Base-by-base conservation (phyloP, 1,140 invertebrate species). In the Euura saliciscinereae region DNA sequence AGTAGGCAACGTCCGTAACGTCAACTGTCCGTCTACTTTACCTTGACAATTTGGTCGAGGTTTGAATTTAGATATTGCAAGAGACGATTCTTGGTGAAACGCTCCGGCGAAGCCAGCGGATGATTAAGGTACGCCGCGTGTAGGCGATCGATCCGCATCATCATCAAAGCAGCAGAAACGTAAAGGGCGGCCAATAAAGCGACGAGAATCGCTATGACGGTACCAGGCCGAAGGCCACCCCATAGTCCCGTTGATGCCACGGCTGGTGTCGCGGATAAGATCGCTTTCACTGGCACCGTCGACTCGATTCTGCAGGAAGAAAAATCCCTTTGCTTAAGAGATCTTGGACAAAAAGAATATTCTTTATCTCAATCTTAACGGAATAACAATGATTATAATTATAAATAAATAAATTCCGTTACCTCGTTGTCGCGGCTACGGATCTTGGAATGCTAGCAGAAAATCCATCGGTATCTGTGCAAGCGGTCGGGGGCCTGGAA, bases 121-220 rank as follows among this genome's bases (percentile, higher is more conserved):
- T 87, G 84, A 76, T 87, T 86, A 4, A 87, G 77, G 78, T 87
- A 87, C 13, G 82, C 83, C 42, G 83, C 83, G 69, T 87, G 85
- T 44, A 87, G 65, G 72, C 80, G 83, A 71, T 87, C 83, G 67
- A 87, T 87, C 11, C 85, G 82, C 46, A 87, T 70, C 85, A 87
- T 85, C 85, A 87, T 87, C 72, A 87, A 71, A 70, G 82, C 84
- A 68, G 85, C 85, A n/a, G 84, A 86, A 46, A 86, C 75, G 70
- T 86, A 86, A 66, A 86, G 82, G 70, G 78, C 78, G 59, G 79
- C 80, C 68, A 84, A 71, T 6, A 84, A 73, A 66, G 73, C 77
- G 28, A 84, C 75, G 65, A 84, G 68, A 70, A 84, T 77, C 43
- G 81, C 71, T 46, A 84, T 83, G 65, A 84, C 74, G 11, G 81